A percentile compares a stretch with the other conserved stretches of the same genome.
phyloP scores from a whole-genome alignment of 2,113 vertebrate genomes.

The Scatophagus argus region DNA sequence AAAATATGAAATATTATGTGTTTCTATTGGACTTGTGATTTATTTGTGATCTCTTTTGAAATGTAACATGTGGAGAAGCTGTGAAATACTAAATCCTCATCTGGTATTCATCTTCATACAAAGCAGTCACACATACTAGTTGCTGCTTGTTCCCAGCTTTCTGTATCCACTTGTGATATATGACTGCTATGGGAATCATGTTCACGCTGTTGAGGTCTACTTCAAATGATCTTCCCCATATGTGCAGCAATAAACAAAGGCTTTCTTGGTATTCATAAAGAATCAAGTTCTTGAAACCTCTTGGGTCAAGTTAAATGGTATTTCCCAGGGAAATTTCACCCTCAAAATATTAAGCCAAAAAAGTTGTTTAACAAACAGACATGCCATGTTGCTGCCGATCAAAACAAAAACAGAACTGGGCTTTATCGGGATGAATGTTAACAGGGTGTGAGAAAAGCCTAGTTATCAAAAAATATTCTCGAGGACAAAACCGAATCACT shows the following conservation, averaged over 20 bases:
- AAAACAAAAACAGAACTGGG: slow-evolving; percentile 13
- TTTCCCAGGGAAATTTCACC: slow-evolving; percentile 15
- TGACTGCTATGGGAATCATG: slow-evolving; percentile 13
- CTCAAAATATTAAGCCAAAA: slow-evolving; percentile 19
- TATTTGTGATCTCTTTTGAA: background rate
- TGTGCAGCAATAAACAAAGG: slow-evolving; percentile 16
- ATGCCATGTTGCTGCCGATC: background rate
- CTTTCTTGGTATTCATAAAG: slow-evolving; percentile 24
- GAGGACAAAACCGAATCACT: background rate
- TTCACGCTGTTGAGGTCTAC: background rate
- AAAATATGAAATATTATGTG: slow-evolving; percentile 8
- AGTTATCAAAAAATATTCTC: slow-evolving; percentile 26
- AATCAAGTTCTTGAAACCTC: slow-evolving; percentile 1
- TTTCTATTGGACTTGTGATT: background rate
- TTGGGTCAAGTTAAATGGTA: slow-evolving; percentile 9
- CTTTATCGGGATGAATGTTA: background rate
- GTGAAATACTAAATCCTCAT: slow-evolving; percentile 11
- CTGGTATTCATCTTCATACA: slow-evolving; percentile 1
- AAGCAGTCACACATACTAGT: slow-evolving; percentile 18
- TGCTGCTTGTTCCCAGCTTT: slow-evolving; percentile 10
- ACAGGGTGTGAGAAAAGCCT: background rate
- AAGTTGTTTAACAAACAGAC: slow-evolving; percentile 26
- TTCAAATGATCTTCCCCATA: slow-evolving; percentile 12
- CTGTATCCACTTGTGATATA: slow-evolving; percentile 25
- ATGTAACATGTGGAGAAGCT: background rate